Evolutionary conservation across 1,140 invertebrate genomes (phyloP), one percentile per base, ranked within the genome.

Genomic region (Liolophura sinensis): DNA sequence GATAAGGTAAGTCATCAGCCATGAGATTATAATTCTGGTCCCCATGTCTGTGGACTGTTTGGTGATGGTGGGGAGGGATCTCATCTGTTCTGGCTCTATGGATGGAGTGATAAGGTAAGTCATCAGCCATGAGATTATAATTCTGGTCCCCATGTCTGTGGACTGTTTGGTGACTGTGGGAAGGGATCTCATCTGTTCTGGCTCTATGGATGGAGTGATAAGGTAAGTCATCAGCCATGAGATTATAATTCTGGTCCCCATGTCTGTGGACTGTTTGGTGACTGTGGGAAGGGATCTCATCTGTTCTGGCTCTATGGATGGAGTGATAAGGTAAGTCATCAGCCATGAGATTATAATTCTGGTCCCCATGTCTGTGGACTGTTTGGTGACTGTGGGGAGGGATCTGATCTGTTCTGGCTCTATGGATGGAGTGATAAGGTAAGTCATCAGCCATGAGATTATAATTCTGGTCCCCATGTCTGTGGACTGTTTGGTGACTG

Each of bases 261-360:
- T 89, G 77, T 87, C 91, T 7, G 90, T 97, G 31, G 92, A 93
- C 75, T 89, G 89, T 75, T 90, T 97, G 87, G 84, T 94, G 49
- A 90, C 94, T 4, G 89, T 96, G 24, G 94, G 92, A 9, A 92
- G 96, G 76, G 91, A 93, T 76, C 90, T 96, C 73, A 88, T 93
- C 9, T 89, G 94, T 56, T 92, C 91, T 49, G 95, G 92, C 46
- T 92, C 91, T 50, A 93, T 94, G 83, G 93, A 96, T 87, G 94
- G 94, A 40, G 87, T 89, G 62, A 86, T 98, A 54, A 89, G 89
- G 89, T 90, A 84, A 77, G 56, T 60, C 49, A n/a, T 40, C 31
- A 40, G 31, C 31, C 31, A 3, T 40, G 31, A 40, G 31, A 9
- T 40, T 40, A 40, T 40, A 9, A 9, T 40, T 40, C 31, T 40